phyloP scores from a whole-genome alignment of 2,888 invertebrate species.

The Nomada flava region DNA sequence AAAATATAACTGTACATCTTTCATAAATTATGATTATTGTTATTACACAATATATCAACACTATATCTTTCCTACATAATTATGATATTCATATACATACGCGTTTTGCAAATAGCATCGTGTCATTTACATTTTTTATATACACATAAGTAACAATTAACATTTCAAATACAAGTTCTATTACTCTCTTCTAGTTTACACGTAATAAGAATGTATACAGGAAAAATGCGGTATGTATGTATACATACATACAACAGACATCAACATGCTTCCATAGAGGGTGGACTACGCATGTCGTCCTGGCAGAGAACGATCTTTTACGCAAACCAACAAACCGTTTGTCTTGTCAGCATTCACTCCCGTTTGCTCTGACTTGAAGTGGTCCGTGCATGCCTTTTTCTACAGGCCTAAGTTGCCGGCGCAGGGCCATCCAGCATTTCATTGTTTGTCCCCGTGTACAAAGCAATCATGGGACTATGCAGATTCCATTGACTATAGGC shows the following conservation, averaged over 20 bases:
- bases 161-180: no score
- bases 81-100: no score
- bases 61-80: no score
- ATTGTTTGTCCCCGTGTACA: slow-evolving; percentile 74
- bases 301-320: slow-evolving; percentile 78
- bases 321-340: slow-evolving; percentile 69
- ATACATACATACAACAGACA: slow-evolving; percentile 2
- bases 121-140: no score
- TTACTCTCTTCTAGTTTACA: no score
- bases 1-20: not conserved
- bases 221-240: no score
- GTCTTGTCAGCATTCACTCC: slow-evolving; percentile 69
- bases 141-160: no score
- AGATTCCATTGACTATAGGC: slow-evolving; percentile 76
- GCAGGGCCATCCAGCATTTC: slow-evolving; percentile 69
- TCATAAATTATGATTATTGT: no score
- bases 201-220: no score
- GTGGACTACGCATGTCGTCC: slow-evolving; percentile 39
- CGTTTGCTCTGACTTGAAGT: slow-evolving; percentile 75
- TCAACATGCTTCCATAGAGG: slow-evolving; percentile 9
- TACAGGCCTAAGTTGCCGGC: slow-evolving; percentile 65
- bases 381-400: slow-evolving; percentile 75
- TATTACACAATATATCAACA: no score
- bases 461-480: slow-evolving; percentile 74
- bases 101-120: no score